Evolutionary conservation across 1,140 invertebrate species (phyloP).

Genomic region (Drosophila funebris): DNA sequence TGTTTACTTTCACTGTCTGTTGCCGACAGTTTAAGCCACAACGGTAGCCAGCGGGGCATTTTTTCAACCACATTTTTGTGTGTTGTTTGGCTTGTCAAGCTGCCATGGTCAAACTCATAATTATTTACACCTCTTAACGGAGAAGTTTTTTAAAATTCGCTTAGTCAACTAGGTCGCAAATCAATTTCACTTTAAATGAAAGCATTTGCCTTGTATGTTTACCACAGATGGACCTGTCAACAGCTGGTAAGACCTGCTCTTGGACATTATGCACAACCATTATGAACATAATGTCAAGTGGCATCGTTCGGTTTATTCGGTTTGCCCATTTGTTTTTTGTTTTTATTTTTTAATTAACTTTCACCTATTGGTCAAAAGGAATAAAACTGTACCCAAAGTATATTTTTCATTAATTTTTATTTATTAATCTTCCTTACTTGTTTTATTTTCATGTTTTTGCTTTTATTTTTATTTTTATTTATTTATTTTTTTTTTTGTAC

Average conservation of each 20-base stretch:
- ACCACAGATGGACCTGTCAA: conserved; percentile 69
- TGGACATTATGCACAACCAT: conserved; percentile 62
- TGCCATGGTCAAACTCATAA: conserved; percentile 57
- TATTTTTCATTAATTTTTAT: conserved; percentile 81
- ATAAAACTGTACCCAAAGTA: conserved; percentile 54
- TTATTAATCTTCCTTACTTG: conserved; percentile 76
- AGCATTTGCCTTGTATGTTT: conserved; percentile 52
- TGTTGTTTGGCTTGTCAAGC: conserved; percentile 34
- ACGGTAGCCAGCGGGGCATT: conserved; percentile 65
- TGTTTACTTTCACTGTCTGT: conserved; percentile 76
- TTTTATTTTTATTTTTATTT: conserved; percentile 46
- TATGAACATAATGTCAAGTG: conserved; percentile 7
- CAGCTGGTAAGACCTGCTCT: conserved; percentile 28
- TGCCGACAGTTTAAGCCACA: conserved; percentile 49
- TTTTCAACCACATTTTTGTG: conserved; percentile 59
- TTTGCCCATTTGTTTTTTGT: not conserved
- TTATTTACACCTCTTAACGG: conserved; percentile 76
- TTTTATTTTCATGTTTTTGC: conserved; percentile 37
- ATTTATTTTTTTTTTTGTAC: conserved; percentile 61
- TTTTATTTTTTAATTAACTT: conserved; percentile 56
- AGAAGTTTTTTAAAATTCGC: conserved; percentile 64
- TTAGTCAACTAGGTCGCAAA: conserved; percentile 74
- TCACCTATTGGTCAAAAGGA: conserved; percentile 59
- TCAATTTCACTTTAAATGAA: conserved; percentile 80
- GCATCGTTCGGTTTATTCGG: too few relatives aligned